A percentile compares a stretch with the other conserved stretches of the same genome.
phyloP scores from a whole-genome alignment of 1,140 invertebrate species.

The Habropoda laboriosa region DNA sequence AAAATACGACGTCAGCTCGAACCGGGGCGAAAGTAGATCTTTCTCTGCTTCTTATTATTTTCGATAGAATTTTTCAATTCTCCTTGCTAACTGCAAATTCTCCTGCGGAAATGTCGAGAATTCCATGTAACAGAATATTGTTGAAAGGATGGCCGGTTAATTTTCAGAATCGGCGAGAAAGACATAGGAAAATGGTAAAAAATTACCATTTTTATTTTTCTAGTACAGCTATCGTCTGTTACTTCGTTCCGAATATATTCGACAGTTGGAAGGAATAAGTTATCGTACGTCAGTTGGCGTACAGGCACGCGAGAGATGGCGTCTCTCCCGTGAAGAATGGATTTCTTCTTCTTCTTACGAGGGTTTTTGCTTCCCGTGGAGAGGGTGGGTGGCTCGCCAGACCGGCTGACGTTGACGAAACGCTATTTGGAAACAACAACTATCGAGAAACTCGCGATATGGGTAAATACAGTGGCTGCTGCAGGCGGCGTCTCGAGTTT shows the following conservation, averaged over 20 bases:
- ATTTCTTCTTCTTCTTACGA: conserved; percentile 57
- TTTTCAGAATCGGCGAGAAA: no score
- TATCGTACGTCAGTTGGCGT: conserved; percentile 43
- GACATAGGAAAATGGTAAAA: no score
- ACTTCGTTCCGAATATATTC: conserved; percentile 35
- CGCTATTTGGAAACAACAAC: conserved; percentile 71
- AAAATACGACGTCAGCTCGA: conserved; percentile 24
- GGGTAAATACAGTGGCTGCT: conserved; percentile 70
- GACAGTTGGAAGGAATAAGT: conserved; percentile 42
- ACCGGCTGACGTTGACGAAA: conserved; percentile 69
- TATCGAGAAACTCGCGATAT: conserved; percentile 72
- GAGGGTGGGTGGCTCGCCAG: conserved; percentile 16
- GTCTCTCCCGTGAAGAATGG: conserved; percentile 53
- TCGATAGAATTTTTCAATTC: background rate
- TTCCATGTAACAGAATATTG: no score
- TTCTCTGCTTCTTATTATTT: background rate
- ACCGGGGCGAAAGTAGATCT: background rate
- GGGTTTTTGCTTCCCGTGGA: conserved; percentile 51
- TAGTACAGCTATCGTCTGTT: background rate
- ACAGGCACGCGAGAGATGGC: conserved; percentile 33
- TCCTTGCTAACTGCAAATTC: background rate
- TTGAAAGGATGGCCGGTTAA: no score
- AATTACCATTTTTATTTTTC: background rate
- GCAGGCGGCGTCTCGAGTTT: conserved; percentile 59
- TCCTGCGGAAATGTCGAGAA: background rate